phyloP scores from a whole-genome alignment of 64 coral and sea anemone species.

The Pocillopora damicornis region DNA sequence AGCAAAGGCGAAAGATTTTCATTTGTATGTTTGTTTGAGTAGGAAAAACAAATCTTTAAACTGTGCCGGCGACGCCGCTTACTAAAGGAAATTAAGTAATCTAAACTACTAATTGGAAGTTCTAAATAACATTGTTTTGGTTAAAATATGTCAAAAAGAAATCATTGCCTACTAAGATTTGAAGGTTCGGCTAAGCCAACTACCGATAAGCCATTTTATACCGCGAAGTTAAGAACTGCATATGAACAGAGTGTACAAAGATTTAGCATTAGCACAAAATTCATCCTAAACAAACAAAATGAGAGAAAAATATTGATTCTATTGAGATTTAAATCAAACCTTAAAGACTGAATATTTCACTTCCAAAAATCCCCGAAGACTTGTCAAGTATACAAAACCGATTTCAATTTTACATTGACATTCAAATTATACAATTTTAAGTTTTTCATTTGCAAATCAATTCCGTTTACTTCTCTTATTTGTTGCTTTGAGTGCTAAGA shows the following conservation, averaged over 20 bases:
- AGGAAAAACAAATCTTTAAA: not conserved
- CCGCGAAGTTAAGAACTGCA: not conserved
- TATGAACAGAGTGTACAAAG: not conserved
- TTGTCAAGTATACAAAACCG: slow-evolving; percentile 1
- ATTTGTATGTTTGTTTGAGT: not conserved
- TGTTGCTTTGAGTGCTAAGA: not conserved
- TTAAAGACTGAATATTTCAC: not conserved
- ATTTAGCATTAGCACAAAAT: not conserved
- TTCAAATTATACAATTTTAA: not conserved
- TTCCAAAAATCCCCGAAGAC: not conserved
- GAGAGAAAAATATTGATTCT: not conserved
- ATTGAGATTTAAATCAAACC: not conserved
- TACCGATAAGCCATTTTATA: not conserved
- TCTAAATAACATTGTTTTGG: slow-evolving; percentile 17
- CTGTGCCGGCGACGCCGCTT: not conserved
- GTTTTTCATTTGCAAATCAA: slow-evolving; percentile 11
- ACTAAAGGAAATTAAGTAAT: slow-evolving; percentile 8
- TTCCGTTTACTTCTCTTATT: slow-evolving; percentile 8
- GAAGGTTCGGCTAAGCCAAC: not conserved
- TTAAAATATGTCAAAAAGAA: not conserved
- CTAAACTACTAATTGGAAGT: slow-evolving; percentile 1
- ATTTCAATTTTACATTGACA: slow-evolving; percentile 21
- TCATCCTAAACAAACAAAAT: not conserved
- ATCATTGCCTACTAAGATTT: not conserved
- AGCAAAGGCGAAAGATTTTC: not conserved